Evolutionary conservation across 2,888 invertebrate genomes (phyloP).

Genomic region (Teinopalpus imperialis): DNA sequence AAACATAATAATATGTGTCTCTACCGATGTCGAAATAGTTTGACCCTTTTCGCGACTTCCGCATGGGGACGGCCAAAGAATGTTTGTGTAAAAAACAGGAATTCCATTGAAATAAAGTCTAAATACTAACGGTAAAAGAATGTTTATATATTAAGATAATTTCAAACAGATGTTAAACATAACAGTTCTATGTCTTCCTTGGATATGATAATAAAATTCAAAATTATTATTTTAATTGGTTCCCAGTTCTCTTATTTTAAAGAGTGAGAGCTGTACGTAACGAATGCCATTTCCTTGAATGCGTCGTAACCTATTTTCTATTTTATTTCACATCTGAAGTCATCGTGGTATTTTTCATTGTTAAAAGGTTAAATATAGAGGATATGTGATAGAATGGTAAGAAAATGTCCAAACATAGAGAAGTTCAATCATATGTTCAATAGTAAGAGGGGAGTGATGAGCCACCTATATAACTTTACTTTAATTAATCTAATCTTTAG

Average conservation of each 20-base stretch:
- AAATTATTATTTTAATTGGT: conserved; percentile 7
- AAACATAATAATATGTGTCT: background rate
- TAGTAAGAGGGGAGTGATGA: too few relatives aligned
- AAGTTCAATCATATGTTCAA: too few relatives aligned
- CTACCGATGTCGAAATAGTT: conserved; percentile 45
- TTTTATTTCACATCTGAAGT: too few relatives aligned
- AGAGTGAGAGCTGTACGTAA: background rate
- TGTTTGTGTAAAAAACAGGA: conserved; percentile 27
- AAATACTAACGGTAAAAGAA: conserved; percentile 14
- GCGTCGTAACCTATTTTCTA: too few relatives aligned
- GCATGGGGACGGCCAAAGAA: conserved; percentile 46
- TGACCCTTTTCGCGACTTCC: conserved; percentile 55
- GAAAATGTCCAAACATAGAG: too few relatives aligned
- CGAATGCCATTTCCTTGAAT: too few relatives aligned
- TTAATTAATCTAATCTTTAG: too few relatives aligned
- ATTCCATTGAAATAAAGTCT: conserved; percentile 3
- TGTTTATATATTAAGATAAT: conserved; percentile 13
- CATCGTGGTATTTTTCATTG: too few relatives aligned
- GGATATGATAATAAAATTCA: conserved; percentile 16
- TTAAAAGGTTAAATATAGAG: too few relatives aligned
- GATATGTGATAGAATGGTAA: too few relatives aligned
- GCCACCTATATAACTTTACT: too few relatives aligned
- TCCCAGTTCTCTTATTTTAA: conserved; percentile 15
- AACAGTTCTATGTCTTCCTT: conserved; percentile 14
- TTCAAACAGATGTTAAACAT: conserved; percentile 11